A percentile compares a stretch with the other conserved stretches of the same genome.
These are phyloP conservation scores for Euleptes europaea DNA, from an alignment of 2,113 vertebrate genomes.

Conservation along the genomic window DNA sequence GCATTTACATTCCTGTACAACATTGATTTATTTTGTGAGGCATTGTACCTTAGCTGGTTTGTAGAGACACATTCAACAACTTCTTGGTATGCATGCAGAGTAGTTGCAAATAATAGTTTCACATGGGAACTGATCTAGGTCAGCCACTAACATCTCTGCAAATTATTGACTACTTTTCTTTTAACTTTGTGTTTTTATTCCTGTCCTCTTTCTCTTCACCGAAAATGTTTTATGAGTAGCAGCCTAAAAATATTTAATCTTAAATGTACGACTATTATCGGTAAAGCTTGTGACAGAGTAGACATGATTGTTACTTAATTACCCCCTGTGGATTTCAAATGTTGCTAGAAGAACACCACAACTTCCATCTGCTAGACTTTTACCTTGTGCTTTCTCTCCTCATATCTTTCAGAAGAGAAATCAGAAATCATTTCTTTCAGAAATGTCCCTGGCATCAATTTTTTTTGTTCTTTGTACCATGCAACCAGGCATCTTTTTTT, in stretches of 20 bases:
- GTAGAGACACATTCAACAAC: conserved; percentile 64
- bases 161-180: conserved; percentile 65
- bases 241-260: conserved; percentile 52
- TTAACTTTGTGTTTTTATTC: conserved; percentile 40
- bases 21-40: conserved; percentile 79
- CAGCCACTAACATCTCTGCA: conserved; percentile 68
- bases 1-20: conserved; percentile 70
- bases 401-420: conserved; percentile 34
- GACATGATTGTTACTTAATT: conserved; percentile 64
- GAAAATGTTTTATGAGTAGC: conserved; percentile 60
- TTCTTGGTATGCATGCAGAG: conserved; percentile 73
- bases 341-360: conserved; percentile 48
- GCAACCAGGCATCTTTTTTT: neutral
- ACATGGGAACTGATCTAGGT: conserved; percentile 74
- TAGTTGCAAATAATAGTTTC: conserved; percentile 67
- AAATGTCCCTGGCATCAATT: conserved; percentile 32
- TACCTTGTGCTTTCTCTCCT: conserved; percentile 40
- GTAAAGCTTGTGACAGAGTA: conserved; percentile 59
- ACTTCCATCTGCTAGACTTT: conserved; percentile 54
- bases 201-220: conserved; percentile 23
- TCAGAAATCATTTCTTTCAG: neutral
- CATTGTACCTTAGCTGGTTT: conserved; percentile 66
- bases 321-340: conserved; percentile 65
- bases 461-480: conserved; percentile 47
- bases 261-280: conserved; percentile 62